phyloP scores from a whole-genome alignment of 2,797 vertebrate species.

The Gastrophryne carolinensis region DNA sequence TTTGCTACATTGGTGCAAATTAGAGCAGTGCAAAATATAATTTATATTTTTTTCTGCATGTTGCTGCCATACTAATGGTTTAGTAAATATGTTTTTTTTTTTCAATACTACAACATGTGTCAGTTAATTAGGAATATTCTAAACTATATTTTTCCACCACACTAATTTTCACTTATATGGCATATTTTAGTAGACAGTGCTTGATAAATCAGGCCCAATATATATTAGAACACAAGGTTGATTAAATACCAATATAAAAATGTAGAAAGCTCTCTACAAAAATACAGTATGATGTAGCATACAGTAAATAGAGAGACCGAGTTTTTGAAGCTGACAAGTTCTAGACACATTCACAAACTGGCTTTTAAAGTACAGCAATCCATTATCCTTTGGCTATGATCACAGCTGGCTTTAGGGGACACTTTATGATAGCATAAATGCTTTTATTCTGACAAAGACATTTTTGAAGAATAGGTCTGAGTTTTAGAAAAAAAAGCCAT shows the following conservation, averaged over 20 bases:
- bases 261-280: not conserved
- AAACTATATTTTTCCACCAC: too few species aligned
- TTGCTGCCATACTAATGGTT: too few species aligned
- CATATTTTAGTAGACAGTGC: too few species aligned
- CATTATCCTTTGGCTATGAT: not conserved
- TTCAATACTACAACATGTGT: too few species aligned
- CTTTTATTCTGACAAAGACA: conserved; percentile 6
- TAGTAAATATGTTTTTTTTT: too few species aligned
- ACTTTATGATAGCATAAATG: not conserved
- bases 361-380: conserved; percentile 5
- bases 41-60: too few species aligned
- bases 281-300: not conserved
- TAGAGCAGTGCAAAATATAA: too few species aligned
- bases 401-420: conserved; percentile 23
- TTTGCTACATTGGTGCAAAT: too few species aligned
- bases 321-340: conserved; percentile 1
- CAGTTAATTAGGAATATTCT: too few species aligned
- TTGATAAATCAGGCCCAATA: too few species aligned
- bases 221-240: too few species aligned
- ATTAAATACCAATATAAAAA: not conserved
- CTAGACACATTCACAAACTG: not conserved
- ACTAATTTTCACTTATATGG: too few species aligned
- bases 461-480: conserved; percentile 4
- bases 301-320: not conserved
- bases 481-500: not conserved